Evolutionary conservation across 2,113 vertebrate species (phyloP), one percentile per base, ranked within the genome.

Genomic region (Onychostoma macrolepis): DNA sequence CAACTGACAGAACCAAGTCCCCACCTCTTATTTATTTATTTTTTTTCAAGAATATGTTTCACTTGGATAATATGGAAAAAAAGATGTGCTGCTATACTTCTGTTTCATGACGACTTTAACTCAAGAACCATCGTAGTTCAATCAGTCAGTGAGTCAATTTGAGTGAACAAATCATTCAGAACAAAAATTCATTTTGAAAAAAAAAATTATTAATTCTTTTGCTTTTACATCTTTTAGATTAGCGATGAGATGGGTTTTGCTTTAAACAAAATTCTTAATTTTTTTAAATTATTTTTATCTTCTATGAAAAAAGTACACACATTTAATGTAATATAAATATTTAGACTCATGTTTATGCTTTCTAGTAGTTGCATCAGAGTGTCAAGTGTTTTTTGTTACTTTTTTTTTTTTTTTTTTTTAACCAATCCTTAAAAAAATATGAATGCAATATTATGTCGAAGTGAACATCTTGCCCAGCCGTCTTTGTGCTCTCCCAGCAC

Each of bases 401-500:
- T 30, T 21, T 33, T 17, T 75, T 75, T 24, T 19, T 76, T 58
- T 0, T 10, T 36, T 26, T 45, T 76, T 36, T 56, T 11, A 3
- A 21, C 30, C 30, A 77, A 4, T 17, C 26, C 43, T 30, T 78
- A 21, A 30, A 78, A 48, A 43, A 78, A 50, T 50, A 53, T 4
- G 36, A 53, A 21, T 78, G 33, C 26, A 50, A 26, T 53, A 33
- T 50, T 26, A 41, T 80, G 53, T 80, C 2, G 30, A 80, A 63
- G 24, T 48, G 61, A 69, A 83, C 63, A 83, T 83, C 80, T 69
- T 83, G 38, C 38, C 17, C 80, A 30, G 63, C 13, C 43, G 3
- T 83, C 56, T 81, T 41, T 81, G 63, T 71, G 76, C 30, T 69
- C 26, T 56, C 45, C 48, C 86, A 26, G 77, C 72, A 84, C 76